phyloP scores from a whole-genome alignment of 2,888 invertebrate species.

The Tuberolachnus salignus region DNA sequence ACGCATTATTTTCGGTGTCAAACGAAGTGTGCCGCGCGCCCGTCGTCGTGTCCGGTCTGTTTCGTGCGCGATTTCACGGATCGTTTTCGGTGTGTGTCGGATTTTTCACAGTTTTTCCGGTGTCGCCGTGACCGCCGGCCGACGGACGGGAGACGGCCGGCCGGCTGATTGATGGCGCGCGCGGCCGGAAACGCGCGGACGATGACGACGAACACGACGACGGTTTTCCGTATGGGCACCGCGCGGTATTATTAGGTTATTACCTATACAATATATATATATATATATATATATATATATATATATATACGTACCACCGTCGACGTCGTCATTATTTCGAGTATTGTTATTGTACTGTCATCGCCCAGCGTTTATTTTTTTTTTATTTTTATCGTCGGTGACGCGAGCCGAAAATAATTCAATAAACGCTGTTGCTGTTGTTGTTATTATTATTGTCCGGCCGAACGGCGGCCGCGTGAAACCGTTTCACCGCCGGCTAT shows the following conservation, averaged over 20 bases:
- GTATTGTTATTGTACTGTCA: neutral
- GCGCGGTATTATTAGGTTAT: too few species aligned
- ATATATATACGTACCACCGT: too few species aligned
- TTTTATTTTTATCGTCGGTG: neutral
- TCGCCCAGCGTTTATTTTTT: too few species aligned
- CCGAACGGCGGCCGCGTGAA: neutral
- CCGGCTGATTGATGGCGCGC: conserved; percentile 33
- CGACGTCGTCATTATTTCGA: neutral
- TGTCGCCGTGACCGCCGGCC: conserved; percentile 12
- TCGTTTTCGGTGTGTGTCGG: conserved; percentile 38
- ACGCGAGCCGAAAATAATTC: conserved; percentile 40
- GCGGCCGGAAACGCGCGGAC: conserved; percentile 39
- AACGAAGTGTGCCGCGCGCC: conserved; percentile 45
- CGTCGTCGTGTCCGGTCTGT: conserved; percentile 41
- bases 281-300: too few species aligned
- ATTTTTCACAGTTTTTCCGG: conserved; percentile 54
- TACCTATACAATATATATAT: too few species aligned
- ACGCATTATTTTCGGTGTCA: conserved; percentile 35
- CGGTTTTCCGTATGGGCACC: neutral
- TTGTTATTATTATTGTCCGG: too few species aligned
- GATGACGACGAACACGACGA: neutral
- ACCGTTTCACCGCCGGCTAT: neutral
- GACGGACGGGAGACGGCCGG: neutral
- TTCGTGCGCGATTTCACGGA: conserved; percentile 46
- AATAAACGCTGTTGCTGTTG: conserved; percentile 36